Evolutionary conservation across 2,888 invertebrate genomes (phyloP).

Genomic region (Rotaria sp.): DNA sequence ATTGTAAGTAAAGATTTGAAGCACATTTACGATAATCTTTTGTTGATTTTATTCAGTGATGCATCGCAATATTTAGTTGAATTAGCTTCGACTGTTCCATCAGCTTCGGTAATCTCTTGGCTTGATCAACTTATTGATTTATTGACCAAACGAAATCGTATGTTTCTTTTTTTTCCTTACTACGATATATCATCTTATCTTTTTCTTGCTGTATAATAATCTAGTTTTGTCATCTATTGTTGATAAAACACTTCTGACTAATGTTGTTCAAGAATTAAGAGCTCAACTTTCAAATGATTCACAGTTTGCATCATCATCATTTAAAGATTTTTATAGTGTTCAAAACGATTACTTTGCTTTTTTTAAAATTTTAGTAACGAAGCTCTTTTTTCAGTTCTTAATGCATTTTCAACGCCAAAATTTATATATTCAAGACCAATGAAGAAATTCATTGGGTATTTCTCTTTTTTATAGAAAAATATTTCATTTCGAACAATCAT

Average conservation of each 20-base stretch:
- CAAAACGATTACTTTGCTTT: neutral
- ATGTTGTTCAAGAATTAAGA: neutral
- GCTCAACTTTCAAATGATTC: slow-evolving; percentile 27
- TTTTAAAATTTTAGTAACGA: neutral
- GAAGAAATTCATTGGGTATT: slow-evolving; percentile 11
- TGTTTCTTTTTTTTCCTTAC: neutral
- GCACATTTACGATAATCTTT: neutral
- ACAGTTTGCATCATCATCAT: neutral
- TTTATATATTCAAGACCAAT: neutral
- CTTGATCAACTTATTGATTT: slow-evolving; percentile 68
- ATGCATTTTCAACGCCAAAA: neutral
- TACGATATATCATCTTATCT: too few relatives aligned
- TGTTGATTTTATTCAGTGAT: neutral
- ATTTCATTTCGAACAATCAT: neutral
- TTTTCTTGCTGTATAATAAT: neutral
- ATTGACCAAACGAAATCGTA: slow-evolving; percentile 39
- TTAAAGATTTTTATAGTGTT: neutral
- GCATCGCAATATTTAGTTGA: neutral
- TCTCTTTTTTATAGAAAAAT: neutral
- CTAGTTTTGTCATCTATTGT: neutral
- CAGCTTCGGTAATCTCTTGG: neutral
- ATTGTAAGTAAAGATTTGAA: neutral
- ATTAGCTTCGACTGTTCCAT: neutral
- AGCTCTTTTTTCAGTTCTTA: neutral
- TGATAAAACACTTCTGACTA: neutral